Evolutionary conservation across 1,140 invertebrate species (phyloP), one percentile per base, ranked within the genome.

Genomic region (Cydia strobilella): DNA sequence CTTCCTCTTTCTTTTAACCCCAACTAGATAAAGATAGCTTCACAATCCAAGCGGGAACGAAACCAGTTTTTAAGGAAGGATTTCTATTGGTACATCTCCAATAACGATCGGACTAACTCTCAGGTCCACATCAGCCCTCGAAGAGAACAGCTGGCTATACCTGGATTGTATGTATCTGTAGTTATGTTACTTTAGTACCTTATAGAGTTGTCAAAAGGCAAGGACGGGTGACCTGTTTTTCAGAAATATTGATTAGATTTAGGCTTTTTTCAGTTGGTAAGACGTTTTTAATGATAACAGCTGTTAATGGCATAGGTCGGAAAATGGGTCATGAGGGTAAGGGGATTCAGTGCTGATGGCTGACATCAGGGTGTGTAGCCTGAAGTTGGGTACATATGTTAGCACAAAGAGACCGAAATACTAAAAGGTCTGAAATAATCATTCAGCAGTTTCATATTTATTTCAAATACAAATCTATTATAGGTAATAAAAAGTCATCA

Each of bases 71-170:
- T 4, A 6, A 69, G 18, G 15, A 31, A 35, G 31, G 27, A 69
- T 18, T 18, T 18, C 65, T 31, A n/a, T 69, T 31, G 65, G 65
- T 69, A 69, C 9, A 13, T 39, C 31, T 39, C 31, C 65, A 69
- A 69, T 69, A 69, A 69, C 65, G 65, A 69, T 69, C 65, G 65
- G 27, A 18, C 27, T 69, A 12, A 12, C 13, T n/a, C 15, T 35
- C 65, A 69, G 65, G 65, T 35, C 65, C 18, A 31, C 65, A 39
- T n/a, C 31, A 35, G 65, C n/a, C 6, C 27, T 39, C 15, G 65
- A 13, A n/a, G 65, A 10, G 65, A 69, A 69, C 65, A 69, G 65
- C n/a, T 69, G 65, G 27, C 15, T n/a, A n/a, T 69, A 69, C 65
- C 31, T 69, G 31, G 27, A 35, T 35, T 20, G 31, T 35, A 54